These are phyloP conservation scores for Anhinga anhinga DNA, from an alignment of 2,113 vertebrate genomes.

Conservation along the genomic window DNA sequence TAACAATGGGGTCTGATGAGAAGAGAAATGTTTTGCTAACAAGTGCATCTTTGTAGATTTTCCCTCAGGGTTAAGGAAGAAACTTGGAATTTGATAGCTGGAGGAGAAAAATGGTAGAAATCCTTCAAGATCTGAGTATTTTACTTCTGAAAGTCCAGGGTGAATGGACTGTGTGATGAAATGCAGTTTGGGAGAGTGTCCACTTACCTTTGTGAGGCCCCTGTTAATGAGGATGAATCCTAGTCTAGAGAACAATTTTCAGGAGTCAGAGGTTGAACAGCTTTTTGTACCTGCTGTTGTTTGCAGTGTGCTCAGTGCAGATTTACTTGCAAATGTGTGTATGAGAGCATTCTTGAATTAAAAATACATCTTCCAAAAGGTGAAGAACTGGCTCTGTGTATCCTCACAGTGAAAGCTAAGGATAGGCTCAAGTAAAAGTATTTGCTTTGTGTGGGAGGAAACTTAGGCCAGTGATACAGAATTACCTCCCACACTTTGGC, in stretches of 20 bases:
- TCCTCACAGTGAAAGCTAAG: background rate
- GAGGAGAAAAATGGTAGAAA: background rate
- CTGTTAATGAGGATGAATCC: background rate
- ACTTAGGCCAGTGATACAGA: conserved; percentile 2
- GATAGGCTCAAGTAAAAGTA: background rate
- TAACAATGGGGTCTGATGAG: background rate
- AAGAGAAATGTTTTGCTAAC: background rate
- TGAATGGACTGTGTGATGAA: background rate
- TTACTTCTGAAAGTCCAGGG: background rate
- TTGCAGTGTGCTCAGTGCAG: background rate
- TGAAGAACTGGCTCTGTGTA: background rate
- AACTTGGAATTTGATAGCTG: background rate
- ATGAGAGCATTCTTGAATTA: background rate
- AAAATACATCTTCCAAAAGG: background rate
- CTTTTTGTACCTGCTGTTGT: background rate
- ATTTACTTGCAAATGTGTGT: background rate
- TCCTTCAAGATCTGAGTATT: background rate
- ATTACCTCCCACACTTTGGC: conserved; percentile 51
- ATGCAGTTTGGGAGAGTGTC: background rate
- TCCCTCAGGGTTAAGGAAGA: background rate
- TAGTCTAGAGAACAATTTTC: background rate
- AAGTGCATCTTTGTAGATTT: background rate
- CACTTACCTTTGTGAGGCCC: background rate
- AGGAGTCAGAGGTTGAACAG: background rate
- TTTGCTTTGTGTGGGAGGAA: conserved; percentile 38